phyloP scores from a whole-genome alignment of 2,113 vertebrate genomes.

The Onychostoma macrolepis region DNA sequence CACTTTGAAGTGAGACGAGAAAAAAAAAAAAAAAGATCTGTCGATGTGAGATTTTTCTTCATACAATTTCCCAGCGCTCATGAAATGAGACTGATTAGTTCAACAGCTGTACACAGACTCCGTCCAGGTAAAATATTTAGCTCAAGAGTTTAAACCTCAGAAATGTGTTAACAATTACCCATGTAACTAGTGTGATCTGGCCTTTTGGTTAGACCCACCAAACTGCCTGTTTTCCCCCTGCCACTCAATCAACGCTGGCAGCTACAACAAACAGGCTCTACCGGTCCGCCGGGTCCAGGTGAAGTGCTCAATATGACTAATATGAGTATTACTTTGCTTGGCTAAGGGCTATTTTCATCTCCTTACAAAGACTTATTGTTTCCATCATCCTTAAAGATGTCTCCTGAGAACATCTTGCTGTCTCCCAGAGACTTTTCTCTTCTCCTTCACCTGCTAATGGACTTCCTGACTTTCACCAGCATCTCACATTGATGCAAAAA shows the following conservation, averaged over 20 bases:
- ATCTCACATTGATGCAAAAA: not conserved
- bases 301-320: constrained; percentile 29
- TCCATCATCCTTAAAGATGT: not conserved
- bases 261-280: constrained; percentile 45
- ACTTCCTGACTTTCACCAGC: constrained; percentile 20
- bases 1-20: constrained; percentile 48
- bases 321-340: constrained; percentile 15
- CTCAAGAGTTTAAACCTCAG: constrained; percentile 45
- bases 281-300: constrained; percentile 16
- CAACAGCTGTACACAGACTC: constrained; percentile 56
- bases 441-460: constrained; percentile 28
- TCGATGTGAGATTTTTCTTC: constrained; percentile 40
- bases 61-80: constrained; percentile 51
- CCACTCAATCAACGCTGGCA: constrained; percentile 49
- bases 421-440: not conserved
- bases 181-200: constrained; percentile 43
- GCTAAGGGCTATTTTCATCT: constrained; percentile 19
- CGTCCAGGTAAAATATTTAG: constrained; percentile 64
- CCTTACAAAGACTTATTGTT: constrained; percentile 40
- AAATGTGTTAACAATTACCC: constrained; percentile 68
- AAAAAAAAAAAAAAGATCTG: not conserved
- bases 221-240: constrained; percentile 28
- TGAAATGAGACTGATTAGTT: constrained; percentile 63
- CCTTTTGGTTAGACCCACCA: constrained; percentile 47
- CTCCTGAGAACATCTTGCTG: not conserved